These are phyloP conservation scores for Protonibea diacanthus DNA, from an alignment of 2,797 vertebrate species.

Conservation along the genomic window DNA sequence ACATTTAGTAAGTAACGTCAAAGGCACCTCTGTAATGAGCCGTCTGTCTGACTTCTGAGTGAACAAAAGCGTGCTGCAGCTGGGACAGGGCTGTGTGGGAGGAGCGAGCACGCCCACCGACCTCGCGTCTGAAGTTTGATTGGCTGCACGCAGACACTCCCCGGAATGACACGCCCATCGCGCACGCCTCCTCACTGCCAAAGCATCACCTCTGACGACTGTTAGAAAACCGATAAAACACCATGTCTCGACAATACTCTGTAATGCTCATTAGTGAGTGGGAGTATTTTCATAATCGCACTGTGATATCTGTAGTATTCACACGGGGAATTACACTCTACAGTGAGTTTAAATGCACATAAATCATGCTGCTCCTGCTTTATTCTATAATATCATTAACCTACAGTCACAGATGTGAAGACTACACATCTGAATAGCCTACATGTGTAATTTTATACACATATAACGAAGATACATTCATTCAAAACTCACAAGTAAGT, in stretches of 20 bases:
- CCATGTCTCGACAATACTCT: slow-evolving; percentile 1
- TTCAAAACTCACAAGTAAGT: neutral
- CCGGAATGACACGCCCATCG: slow-evolving; percentile 47
- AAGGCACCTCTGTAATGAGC: slow-evolving; percentile 3
- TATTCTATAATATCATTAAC: neutral
- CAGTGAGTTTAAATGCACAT: neutral
- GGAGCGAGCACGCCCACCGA: slow-evolving; percentile 43
- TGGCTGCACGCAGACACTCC: slow-evolving; percentile 73
- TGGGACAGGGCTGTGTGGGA: slow-evolving; percentile 60
- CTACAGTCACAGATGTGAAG: neutral
- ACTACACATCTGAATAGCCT: neutral
- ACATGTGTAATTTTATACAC: neutral
- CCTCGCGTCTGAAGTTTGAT: slow-evolving; percentile 43
- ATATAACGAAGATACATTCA: neutral
- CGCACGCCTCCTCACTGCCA: slow-evolving; percentile 54
- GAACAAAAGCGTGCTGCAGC: slow-evolving; percentile 79
- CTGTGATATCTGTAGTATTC: neutral
- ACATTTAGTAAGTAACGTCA: neutral
- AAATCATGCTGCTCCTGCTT: neutral
- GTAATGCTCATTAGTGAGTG: neutral
- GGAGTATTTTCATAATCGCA: neutral
- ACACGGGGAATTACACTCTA: neutral
- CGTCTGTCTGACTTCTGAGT: slow-evolving; percentile 55
- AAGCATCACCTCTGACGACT: slow-evolving; percentile 46
- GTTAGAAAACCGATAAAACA: neutral